Percentiles rank a stretch among this genome's conserved stretches.
Conservation (phyloP, 2,797 vertebrate genomes). For the Gobio occitaniae region DNA sequence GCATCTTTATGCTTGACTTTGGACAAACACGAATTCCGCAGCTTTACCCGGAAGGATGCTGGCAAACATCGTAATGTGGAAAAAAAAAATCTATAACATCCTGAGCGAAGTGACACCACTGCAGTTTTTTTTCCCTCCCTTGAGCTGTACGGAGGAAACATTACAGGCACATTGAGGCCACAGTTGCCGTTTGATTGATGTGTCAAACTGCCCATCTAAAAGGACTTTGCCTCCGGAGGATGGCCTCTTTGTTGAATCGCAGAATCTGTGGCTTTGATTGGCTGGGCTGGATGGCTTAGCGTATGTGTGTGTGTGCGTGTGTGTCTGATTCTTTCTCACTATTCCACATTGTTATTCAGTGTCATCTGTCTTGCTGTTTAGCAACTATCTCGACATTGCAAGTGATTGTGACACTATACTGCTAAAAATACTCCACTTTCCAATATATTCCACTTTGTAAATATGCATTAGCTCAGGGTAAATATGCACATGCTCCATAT, state of each 20-base stretch:
- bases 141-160: slow-evolving; percentile 57
- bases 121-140: slow-evolving; percentile 47
- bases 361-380: neutral
- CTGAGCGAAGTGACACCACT: slow-evolving; percentile 55
- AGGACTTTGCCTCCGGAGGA: slow-evolving; percentile 46
- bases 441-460: neutral
- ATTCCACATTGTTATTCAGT: neutral
- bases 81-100: slow-evolving; percentile 48
- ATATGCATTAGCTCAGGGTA: slow-evolving; percentile 20
- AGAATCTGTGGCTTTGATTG: slow-evolving; percentile 64
- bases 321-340: neutral
- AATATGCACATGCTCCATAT: slow-evolving; percentile 22
- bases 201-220: slow-evolving; percentile 48
- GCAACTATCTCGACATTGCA: neutral
- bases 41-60: slow-evolving; percentile 17
- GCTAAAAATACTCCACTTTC: neutral
- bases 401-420: slow-evolving; percentile 3
- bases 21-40: slow-evolving; percentile 21
- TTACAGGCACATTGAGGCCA: slow-evolving; percentile 59
- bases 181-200: slow-evolving; percentile 55
- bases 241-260: slow-evolving; percentile 52
- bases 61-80: slow-evolving; percentile 30
- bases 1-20: slow-evolving; percentile 45
- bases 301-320: slow-evolving; percentile 8
- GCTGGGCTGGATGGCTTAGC: slow-evolving; percentile 30